These are phyloP conservation scores for Euleptes europaea DNA, from an alignment of 2,113 vertebrate species.

Conservation along the genomic window DNA sequence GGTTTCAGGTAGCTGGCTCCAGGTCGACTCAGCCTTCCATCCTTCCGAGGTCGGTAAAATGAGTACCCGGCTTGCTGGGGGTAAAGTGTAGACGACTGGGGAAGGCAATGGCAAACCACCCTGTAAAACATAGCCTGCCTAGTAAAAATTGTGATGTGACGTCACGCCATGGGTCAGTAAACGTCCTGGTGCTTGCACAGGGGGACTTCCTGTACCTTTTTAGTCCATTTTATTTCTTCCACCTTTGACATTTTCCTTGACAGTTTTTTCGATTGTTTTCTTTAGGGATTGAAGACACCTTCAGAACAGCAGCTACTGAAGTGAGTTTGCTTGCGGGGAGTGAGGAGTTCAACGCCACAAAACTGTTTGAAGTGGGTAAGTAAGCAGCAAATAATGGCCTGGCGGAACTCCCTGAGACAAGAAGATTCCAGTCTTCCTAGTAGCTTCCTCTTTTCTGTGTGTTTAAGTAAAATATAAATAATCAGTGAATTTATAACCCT, in stretches of 20 bases:
- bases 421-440: not conserved
- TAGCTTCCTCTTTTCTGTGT: not conserved
- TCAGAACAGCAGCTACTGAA: constrained; percentile 94
- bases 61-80: no score
- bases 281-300: constrained; percentile 94
- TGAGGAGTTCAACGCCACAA: constrained; percentile 95
- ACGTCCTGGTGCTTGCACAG: no score
- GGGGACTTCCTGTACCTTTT: no score
- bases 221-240: constrained; percentile 25
- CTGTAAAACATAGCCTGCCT: no score
- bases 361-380: constrained; percentile 95
- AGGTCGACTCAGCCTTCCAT: no score
- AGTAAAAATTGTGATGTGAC: no score
- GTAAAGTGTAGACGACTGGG: no score
- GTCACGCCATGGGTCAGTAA: no score
- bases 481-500: not conserved
- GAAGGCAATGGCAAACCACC: no score
- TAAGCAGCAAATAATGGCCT: constrained; percentile 1
- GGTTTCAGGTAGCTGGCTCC: no score
- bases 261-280: constrained; percentile 29
- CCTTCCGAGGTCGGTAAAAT: no score
- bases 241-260: constrained; percentile 28
- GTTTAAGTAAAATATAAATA: not conserved
- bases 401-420: not conserved
- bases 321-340: constrained; percentile 93